A percentile compares a stretch with the other conserved stretches of the same genome.
Conservation (phyloP, 2,113 vertebrate genomes). For the Galbula dea region DNA sequence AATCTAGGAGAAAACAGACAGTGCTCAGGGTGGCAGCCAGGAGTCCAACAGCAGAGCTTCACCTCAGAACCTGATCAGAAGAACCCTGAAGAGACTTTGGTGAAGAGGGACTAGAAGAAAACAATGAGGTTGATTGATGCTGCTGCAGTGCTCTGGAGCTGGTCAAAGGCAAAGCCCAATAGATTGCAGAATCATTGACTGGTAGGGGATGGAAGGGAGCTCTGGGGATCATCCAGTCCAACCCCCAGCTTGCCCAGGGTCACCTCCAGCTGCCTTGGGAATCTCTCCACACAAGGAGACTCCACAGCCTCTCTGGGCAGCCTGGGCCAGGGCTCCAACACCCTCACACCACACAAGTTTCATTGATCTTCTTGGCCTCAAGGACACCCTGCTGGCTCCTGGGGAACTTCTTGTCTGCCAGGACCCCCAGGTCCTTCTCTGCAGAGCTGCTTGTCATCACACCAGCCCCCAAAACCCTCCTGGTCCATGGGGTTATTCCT, state of each 20-base stretch:
- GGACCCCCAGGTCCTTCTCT: too few relatives aligned
- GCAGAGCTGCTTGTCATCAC: too few relatives aligned
- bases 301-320: background rate
- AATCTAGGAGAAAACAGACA: conserved; percentile 69
- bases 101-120: background rate
- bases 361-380: too few relatives aligned
- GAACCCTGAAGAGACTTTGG: background rate
- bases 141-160: background rate
- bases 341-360: background rate
- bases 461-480: too few relatives aligned
- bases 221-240: background rate
- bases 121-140: accelerated
- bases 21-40: background rate
- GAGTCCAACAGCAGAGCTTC: background rate
- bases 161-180: background rate
- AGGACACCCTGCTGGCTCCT: too few relatives aligned
- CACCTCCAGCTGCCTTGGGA: background rate
- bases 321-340: background rate
- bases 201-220: background rate
- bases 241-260: background rate
- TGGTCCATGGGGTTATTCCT: too few relatives aligned
- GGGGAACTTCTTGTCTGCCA: too few relatives aligned
- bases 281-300: background rate
- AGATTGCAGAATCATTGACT: background rate
- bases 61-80: background rate